Evolutionary conservation across 2,797 vertebrate species (phyloP), one percentile per base, ranked within the genome.

Genomic region (Syngnathus acus): DNA sequence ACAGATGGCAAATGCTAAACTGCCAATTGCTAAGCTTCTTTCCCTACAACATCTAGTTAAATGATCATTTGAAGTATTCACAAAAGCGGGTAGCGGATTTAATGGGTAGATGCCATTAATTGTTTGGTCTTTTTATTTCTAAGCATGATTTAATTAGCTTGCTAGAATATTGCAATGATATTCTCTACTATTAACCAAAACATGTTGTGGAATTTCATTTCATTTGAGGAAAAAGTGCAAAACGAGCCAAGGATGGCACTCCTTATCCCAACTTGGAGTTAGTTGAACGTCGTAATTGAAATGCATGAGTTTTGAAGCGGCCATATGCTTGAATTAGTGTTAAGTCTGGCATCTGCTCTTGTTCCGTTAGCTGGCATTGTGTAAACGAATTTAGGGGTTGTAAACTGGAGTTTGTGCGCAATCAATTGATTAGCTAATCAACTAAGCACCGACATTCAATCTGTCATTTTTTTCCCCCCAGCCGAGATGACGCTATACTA

Each of bases 301-400:
- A 73, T 60, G 65, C 54, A 50, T 26, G 13, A 64, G 47, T 70
- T 69, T 62, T 75, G 50, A 81, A 62, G 40, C 66, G 57, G 65
- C 68, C 73, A 78, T 76, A 77, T 79, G 72, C 53, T 69, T 64
- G 51, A 71, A 78, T 77, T 73, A 76, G 74, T 23, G 43, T 58
- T 11, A 48, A 70, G 61, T 71, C 65, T 82, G 74, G 67, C 65
- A 55, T 39, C 11, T 10, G 62, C 38, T 69, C 48, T 65, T 76
- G 45, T 65, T 76, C 60, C 40, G n/a, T 42, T 51, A 45, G 60
- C n/a, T 26, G 60, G 40, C 74, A 72, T 68, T 63, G 62, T 72
- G 73, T 69, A 64, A 72, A 74, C 23, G 67, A 74, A 75, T 64
- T 42, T 50, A 19, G 63, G 21, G 72, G 71, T 79, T 71, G 62